A percentile compares a stretch with the other conserved stretches of the same genome.
Evolutionary conservation across 2,113 vertebrate species (phyloP).

Genomic region (Paralichthys olivaceus): DNA sequence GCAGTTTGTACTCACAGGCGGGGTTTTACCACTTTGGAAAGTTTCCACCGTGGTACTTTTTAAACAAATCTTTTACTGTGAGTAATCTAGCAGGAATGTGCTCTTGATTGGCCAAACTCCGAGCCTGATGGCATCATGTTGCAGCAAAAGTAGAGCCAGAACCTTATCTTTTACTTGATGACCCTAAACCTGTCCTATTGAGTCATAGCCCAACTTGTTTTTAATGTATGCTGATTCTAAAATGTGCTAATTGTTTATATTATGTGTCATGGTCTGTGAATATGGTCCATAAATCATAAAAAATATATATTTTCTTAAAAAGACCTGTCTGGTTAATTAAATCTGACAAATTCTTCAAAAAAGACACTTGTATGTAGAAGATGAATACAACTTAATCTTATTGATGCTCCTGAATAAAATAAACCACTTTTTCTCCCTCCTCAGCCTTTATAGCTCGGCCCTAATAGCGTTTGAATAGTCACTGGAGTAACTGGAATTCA

Average conservation of each 20-base stretch:
- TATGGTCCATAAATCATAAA: too few species aligned
- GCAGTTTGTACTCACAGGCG: neutral
- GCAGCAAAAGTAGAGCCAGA: too few species aligned
- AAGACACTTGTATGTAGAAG: neutral
- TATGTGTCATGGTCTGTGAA: too few species aligned
- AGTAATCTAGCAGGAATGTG: neutral
- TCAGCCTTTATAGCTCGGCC: neutral
- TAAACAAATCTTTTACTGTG: neutral
- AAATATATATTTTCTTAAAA: too few species aligned
- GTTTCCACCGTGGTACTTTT: neutral
- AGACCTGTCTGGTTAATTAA: too few species aligned
- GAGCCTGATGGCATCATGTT: neutral
- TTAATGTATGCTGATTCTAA: neutral
- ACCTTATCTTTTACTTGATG: too few species aligned
- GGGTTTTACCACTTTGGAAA: too few species aligned
- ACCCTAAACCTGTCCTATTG: too few species aligned
- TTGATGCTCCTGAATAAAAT: neutral
- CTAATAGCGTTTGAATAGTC: neutral
- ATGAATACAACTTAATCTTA: neutral
- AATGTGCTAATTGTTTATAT: neutral
- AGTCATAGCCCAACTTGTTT: too few species aligned
- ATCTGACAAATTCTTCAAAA: too few species aligned
- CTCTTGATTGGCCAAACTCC: neutral
- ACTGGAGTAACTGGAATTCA: conserved; percentile 28
- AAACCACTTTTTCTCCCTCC: neutral